Evolutionary conservation across 23 tunicate species (phyloP), one percentile per base, ranked within the genome.

Genomic region (Diplosoma virens): DNA sequence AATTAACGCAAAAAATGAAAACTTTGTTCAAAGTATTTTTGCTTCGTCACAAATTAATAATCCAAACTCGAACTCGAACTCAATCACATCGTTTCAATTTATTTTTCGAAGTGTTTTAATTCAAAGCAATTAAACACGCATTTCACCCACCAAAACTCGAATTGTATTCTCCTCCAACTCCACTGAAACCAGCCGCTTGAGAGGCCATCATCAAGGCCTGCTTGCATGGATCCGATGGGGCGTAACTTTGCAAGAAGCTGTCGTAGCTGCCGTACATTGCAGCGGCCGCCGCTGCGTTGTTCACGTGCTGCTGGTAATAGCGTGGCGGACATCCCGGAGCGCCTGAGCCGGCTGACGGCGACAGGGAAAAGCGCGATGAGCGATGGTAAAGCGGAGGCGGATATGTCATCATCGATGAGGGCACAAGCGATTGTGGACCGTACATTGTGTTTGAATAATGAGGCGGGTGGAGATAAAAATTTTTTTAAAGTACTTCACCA

Each of bases 121-220:
- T n/a, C n/a, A n/a, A n/a, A n/a, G n/a, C n/a, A n/a, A n/a, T n/a
- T n/a, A n/a, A n/a, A n/a, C n/a, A n/a, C n/a, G n/a, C n/a, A n/a
- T n/a, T n/a, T n/a, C n/a, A n/a, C n/a, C 74, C 31, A 90, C 97
- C 97, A 33, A 68, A 85, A 46, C 55, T 71, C 17, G 97, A 67
- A 29, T 80, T 81, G 79, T 92, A 85, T 55, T 92, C 93, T 34
- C 82, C 75, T n/a, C 97, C 97, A 17, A 92, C 77, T 22, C 97
- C 97, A 28, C 85, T 60, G 55, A 92, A 92, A 2, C 97, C 97
- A 1, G 97, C 97, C 0, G 97, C 97, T 71, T 92, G 97, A 4
- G 97, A 92, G 2, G 97, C 97, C 92, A 92, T 92, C 92, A 92
- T 92, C 58, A 92, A 59, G 11, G 97, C 97, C 61, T 92, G 97